phyloP scores from a whole-genome alignment of 2,797 vertebrate genomes.

The Betta splendens region DNA sequence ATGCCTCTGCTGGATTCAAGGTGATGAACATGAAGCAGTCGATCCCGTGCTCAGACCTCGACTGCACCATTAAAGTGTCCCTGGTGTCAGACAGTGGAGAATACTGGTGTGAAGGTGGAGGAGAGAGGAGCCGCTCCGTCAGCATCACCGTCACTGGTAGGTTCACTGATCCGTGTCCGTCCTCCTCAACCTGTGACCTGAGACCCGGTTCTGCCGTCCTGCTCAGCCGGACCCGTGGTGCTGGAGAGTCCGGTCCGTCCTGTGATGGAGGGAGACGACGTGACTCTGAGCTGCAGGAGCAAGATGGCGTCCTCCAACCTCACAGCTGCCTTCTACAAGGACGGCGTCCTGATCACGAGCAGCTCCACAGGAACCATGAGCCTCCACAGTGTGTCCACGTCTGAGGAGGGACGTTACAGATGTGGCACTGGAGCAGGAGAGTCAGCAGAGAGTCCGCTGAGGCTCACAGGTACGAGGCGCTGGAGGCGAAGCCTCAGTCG shows the following conservation, averaged over 20 bases:
- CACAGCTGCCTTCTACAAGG: constrained; percentile 17
- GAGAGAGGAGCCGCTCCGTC: background rate
- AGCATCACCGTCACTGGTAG: background rate
- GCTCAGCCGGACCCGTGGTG: constrained; percentile 16
- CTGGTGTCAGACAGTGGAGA: background rate
- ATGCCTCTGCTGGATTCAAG: background rate
- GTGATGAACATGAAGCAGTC: background rate
- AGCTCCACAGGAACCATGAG: background rate
- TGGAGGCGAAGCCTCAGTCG: too few species aligned
- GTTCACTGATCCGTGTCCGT: background rate
- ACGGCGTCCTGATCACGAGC: background rate
- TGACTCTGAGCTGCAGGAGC: constrained; percentile 4
- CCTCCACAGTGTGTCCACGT: constrained; percentile 14
- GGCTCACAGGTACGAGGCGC: background rate
- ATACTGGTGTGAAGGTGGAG: background rate
- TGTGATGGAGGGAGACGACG: constrained; percentile 2
- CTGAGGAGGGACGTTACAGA: constrained; percentile 13
- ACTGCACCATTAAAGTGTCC: background rate
- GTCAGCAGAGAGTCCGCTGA: constrained; percentile 22
- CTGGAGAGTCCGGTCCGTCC: constrained; percentile 21
- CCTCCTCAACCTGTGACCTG: too few species aligned
- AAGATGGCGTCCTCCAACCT: fast-evolving
- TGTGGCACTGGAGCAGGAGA: constrained; percentile 12
- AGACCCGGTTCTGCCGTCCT: too few species aligned
- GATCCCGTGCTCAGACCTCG: fast-evolving